Conservation (phyloP, 2,113 vertebrate species). For the Rhegmatorhina hoffmannsi region DNA sequence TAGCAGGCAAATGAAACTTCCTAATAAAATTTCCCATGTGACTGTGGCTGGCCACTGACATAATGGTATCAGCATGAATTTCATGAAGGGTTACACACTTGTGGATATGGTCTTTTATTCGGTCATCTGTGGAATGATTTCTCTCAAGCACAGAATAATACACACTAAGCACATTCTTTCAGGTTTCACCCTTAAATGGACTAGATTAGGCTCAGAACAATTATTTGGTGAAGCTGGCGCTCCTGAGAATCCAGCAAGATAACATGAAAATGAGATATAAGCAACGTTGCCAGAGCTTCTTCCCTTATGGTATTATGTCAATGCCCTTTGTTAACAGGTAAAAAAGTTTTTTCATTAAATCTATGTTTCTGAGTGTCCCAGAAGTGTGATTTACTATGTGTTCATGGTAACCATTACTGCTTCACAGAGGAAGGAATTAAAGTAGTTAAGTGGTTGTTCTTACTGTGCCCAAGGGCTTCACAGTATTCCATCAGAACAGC, state of each 20-base stretch:
- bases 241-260: background rate
- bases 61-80: background rate
- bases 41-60: background rate
- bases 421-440: background rate
- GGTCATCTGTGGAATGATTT: background rate
- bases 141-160: background rate
- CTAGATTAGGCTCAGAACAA: background rate
- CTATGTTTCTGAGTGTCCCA: accelerated
- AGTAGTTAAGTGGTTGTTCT: background rate
- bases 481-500: background rate
- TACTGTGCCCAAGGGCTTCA: background rate
- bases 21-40: background rate
- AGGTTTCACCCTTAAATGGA: background rate
- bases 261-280: background rate
- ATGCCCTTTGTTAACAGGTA: background rate
- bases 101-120: background rate
- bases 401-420: background rate
- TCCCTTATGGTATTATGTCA: background rate
- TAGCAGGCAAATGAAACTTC: background rate
- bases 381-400: background rate
- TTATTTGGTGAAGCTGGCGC: background rate
- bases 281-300: background rate
- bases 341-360: background rate
- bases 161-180: background rate
- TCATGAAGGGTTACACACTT: background rate